Evolutionary conservation across 2,113 vertebrate genomes (phyloP).

Genomic region (Siniperca knerii): DNA sequence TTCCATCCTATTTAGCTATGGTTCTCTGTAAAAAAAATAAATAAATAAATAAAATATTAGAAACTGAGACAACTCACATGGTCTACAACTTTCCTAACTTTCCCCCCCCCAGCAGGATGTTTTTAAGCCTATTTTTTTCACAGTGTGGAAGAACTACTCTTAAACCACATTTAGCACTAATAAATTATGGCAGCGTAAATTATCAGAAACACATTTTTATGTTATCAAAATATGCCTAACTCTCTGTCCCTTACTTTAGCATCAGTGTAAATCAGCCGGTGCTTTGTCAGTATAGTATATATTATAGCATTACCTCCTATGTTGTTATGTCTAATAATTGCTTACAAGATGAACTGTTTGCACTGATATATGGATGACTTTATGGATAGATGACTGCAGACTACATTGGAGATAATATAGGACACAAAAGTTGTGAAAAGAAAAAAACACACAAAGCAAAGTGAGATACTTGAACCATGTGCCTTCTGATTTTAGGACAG

Average conservation of each 20-base stretch:
- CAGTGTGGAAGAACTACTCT: slow-evolving; percentile 28
- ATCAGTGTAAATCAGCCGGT: not conserved
- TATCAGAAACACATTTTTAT: slow-evolving; percentile 32
- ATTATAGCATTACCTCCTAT: not conserved
- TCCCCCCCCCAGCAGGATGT: slow-evolving; percentile 7
- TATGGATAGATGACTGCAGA: not conserved
- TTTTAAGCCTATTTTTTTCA: slow-evolving; percentile 31
- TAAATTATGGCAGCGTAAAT: slow-evolving; percentile 24
- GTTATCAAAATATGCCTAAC: slow-evolving; percentile 20
- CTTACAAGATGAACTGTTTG: not conserved
- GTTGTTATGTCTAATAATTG: not conserved
- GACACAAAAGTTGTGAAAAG: not conserved
- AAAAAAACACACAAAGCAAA: not conserved
- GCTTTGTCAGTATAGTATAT: not conserved
- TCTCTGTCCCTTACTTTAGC: not conserved
- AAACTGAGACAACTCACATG: slow-evolving; percentile 46
- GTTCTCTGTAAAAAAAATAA: slow-evolving; percentile 53
- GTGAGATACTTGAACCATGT: not conserved
- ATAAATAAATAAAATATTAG: slow-evolving; percentile 59
- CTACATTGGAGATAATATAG: not conserved
- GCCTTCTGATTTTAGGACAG: not conserved
- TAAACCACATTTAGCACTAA: slow-evolving; percentile 19
- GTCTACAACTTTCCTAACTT: slow-evolving; percentile 62
- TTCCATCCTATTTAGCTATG: slow-evolving; percentile 77
- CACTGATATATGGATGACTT: not conserved